A percentile compares a stretch with the other conserved stretches of the same genome.
phyloP scores from a whole-genome alignment of 2,797 vertebrate species.

The Thunnus albacares region DNA sequence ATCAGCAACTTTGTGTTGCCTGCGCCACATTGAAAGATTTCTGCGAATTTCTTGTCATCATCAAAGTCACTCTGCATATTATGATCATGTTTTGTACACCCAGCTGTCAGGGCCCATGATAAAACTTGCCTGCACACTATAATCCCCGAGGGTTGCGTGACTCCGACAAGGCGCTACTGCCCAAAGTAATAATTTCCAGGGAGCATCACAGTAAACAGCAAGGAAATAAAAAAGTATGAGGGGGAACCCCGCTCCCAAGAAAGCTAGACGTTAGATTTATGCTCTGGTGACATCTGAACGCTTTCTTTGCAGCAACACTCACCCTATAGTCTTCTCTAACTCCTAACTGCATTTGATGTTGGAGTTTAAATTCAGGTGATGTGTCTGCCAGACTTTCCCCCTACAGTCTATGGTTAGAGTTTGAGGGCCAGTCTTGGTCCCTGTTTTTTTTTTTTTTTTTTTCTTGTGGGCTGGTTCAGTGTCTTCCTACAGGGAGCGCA shows the following conservation, averaged over 20 bases:
- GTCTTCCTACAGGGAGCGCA: slow-evolving; percentile 68
- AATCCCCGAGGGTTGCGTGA: slow-evolving; percentile 78
- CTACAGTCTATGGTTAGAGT: slow-evolving; percentile 19
- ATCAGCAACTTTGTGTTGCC: slow-evolving; percentile 16
- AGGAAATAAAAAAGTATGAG: slow-evolving; percentile 50
- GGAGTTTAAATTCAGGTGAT: not conserved
- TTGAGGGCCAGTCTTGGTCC: slow-evolving; percentile 48
- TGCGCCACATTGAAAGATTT: slow-evolving; percentile 8
- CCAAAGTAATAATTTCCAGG: slow-evolving; percentile 74
- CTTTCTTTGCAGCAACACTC: slow-evolving; percentile 6
- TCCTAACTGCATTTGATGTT: slow-evolving; percentile 12
- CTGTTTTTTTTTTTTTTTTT: slow-evolving; percentile 16
- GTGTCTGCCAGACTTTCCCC: slow-evolving; percentile 5
- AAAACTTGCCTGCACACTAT: slow-evolving; percentile 71
- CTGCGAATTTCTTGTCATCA: not conserved
- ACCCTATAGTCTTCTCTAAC: not conserved
- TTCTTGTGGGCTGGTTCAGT: slow-evolving; percentile 81
- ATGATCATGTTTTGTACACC: slow-evolving; percentile 37
- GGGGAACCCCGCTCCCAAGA: slow-evolving; percentile 68
- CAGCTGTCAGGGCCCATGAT: slow-evolving; percentile 65
- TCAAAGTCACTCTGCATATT: slow-evolving; percentile 6
- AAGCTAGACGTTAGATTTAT: slow-evolving; percentile 45
- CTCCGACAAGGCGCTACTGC: slow-evolving; percentile 63
- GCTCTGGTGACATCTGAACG: slow-evolving; percentile 15
- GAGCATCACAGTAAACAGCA: slow-evolving; percentile 76